Base-by-base conservation (phyloP, 2,888 invertebrate species). In the Pseudeuparius sepicola region DNA sequence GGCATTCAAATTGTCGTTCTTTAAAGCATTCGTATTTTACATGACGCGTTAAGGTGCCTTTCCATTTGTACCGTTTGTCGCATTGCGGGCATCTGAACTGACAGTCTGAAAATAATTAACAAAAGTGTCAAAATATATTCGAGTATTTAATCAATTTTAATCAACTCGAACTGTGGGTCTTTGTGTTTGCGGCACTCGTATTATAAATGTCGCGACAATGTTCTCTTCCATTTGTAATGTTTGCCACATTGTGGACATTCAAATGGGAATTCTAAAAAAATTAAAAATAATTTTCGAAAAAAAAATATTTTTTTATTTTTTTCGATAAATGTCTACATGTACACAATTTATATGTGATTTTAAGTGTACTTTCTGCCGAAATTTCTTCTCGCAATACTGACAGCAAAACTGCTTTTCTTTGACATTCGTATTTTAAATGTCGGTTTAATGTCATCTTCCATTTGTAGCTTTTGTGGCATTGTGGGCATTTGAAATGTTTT, bases 341-440 rank as follows among this genome's bases (percentile, higher is more conserved):
- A n/a, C n/a, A n/a, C n/a, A n/a, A n/a, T n/a, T n/a, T n/a, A n/a
- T n/a, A n/a, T n/a, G n/a, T n/a, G n/a, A n/a, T n/a, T n/a, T n/a
- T n/a, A n/a, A n/a, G n/a, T n/a, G n/a, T n/a, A n/a, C 41, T 23
- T 45, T 47, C 23, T 44, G 44, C 14, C 42, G 31, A 33, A 39
- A 44, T 9, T 31, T 37, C 23, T 33, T 43, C 15, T 31, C 33
- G 25, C 83, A 83, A 60, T 74, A 69, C 31, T 74, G 75, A 50
- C 83, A 83, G 61, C 69, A 73, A 70, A 74, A 82, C 65, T 71
- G 77, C 51, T 71, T 80, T 64, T 73, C 74, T 48, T 73, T 78
- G 65, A n/a, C 75, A 83, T 66, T 76, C 81, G 55, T 72, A 74
- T 59, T 75, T 71, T 47, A 71, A 68, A 59, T 78, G 78, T 11